These are phyloP conservation scores for Serranus cabrilla DNA, from an alignment of 2,797 vertebrate species.

Conservation along the genomic window DNA sequence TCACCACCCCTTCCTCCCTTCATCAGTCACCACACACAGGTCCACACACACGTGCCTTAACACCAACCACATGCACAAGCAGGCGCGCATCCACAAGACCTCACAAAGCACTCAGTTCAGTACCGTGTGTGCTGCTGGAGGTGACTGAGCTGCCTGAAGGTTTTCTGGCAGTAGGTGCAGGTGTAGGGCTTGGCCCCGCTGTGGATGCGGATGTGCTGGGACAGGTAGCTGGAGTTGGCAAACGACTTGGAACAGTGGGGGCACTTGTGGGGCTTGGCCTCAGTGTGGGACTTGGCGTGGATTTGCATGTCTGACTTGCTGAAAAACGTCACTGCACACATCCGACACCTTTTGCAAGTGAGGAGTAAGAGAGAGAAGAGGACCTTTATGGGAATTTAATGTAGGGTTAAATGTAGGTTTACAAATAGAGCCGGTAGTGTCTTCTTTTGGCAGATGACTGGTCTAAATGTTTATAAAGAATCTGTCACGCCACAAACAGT, in stretches of 20 bases:
- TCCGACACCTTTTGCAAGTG: constrained; percentile 90
- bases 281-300: constrained; percentile 93
- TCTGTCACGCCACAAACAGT: not conserved
- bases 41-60: constrained; percentile 6
- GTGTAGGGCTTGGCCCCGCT: constrained; percentile 98
- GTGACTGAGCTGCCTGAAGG: constrained; percentile 98
- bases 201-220: constrained; percentile 98
- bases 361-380: constrained; percentile 32
- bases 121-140: constrained; percentile 85
- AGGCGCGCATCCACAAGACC: constrained; percentile 25
- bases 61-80: constrained; percentile 1
- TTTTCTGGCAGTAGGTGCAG: constrained; percentile 98
- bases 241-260: constrained; percentile 98
- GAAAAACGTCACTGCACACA: constrained; percentile 99
- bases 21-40: constrained; percentile 31
- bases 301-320: constrained; percentile 99
- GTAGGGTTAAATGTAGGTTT: not conserved
- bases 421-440: not conserved
- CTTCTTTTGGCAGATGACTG: not conserved
- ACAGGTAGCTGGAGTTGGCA: constrained; percentile 98
- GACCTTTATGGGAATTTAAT: constrained; percentile 10
- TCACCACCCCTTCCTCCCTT: not conserved
- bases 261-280: constrained; percentile 99
- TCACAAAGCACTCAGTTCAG: constrained; percentile 29
- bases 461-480: not conserved